Base-by-base conservation (phyloP, 2,113 vertebrate species). In the Anoplopoma fimbria region DNA sequence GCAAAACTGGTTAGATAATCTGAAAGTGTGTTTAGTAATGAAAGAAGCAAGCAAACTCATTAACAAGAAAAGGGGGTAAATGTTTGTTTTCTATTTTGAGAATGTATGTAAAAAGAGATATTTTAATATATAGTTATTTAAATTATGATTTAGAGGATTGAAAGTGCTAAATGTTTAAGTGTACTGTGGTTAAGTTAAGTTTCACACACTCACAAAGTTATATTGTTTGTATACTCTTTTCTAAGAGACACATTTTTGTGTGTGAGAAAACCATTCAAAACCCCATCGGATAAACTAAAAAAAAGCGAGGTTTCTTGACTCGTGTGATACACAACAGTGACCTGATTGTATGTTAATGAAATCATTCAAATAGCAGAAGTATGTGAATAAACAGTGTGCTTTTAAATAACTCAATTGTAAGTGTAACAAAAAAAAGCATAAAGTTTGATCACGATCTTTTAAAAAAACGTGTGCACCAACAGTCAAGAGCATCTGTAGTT, bases 361-460 rank as follows among this genome's bases (percentile, higher is more conserved):
- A 63, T n/a, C n/a, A 62, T 63, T 68, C 36, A 76, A 25, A 60
- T 13, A 45, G 25, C 3, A 1, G 4, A 53, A 31, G 12, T 67
- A 55, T 19, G 4, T 27, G 25, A 78, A 51, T 57, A 40, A 40
- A 63, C 61, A 36, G 13, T n/a, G n/a, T n/a, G n/a, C 13, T 12
- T 29, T 51, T 6, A 57, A 57, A 9, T 38, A 7, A 60, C 7
- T 58, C 13, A 14, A 34, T 21, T 57, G 10, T 15, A 9, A n/a
- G 34, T 25, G 7, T n/a, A n/a, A 67, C 14, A 62, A 49, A 38
- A 60, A 15, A 6, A 6, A 45, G 17, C 15, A 29, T 17, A 47
- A 36, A 58, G 47, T 14, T 49, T 40, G 67, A 70, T 42, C 58
- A 57, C 61, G 27, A n/a, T 73, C 81, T 71, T 73, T 80, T 79